Evolutionary conservation across 2,888 invertebrate genomes (phyloP).

Genomic region (Epicampocera succincta): DNA sequence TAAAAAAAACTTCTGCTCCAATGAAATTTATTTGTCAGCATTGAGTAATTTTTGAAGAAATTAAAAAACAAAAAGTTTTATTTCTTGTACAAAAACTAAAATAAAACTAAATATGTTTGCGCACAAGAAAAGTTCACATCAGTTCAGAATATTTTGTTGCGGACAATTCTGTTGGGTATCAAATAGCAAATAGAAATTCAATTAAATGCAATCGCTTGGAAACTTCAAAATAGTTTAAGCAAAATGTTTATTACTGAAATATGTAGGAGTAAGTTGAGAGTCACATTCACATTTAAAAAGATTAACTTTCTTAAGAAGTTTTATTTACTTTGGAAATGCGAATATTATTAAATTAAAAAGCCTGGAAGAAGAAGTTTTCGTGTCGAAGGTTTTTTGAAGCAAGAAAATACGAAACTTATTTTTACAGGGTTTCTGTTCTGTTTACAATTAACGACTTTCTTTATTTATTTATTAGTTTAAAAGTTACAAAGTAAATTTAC

Average conservation of each 20-base stretch:
- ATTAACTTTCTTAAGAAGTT: too few relatives aligned
- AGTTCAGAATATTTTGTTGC: too few relatives aligned
- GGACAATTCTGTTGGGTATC: background rate
- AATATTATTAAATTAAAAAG: too few relatives aligned
- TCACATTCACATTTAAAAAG: background rate
- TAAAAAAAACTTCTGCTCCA: slow-evolving; percentile 1
- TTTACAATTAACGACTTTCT: too few relatives aligned
- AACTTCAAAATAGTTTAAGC: background rate
- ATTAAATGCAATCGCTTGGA: background rate
- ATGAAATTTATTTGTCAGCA: slow-evolving; percentile 57
- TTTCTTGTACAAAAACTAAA: background rate
- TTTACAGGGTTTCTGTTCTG: too few relatives aligned
- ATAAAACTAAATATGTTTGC: background rate
- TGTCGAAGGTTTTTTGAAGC: too few relatives aligned
- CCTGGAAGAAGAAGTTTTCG: too few relatives aligned
- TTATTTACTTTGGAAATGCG: too few relatives aligned
- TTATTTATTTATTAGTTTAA: too few relatives aligned
- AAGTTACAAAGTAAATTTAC: too few relatives aligned
- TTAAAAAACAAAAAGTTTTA: slow-evolving; percentile 31
- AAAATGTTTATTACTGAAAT: background rate
- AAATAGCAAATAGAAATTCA: slow-evolving; percentile 16
- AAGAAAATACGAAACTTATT: too few relatives aligned
- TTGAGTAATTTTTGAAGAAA: slow-evolving; percentile 43
- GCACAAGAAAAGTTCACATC: background rate
- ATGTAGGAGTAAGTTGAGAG: background rate